Conservation (phyloP, 2,888 invertebrate genomes). For the Sussaba pulchella region DNA sequence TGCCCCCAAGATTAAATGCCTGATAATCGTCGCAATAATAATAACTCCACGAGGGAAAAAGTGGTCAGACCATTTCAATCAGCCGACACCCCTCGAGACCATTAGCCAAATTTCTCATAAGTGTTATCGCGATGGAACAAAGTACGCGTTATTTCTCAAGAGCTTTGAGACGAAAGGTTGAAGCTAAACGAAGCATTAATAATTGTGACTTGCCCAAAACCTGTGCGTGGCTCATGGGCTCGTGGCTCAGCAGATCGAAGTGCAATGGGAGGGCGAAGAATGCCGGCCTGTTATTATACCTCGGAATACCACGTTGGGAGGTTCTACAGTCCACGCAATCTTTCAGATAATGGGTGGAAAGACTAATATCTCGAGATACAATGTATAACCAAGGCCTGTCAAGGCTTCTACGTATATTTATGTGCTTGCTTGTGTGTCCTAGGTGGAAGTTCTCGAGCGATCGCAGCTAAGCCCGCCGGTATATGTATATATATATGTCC, state of each 20-base stretch:
- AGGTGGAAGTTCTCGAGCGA: constrained; percentile 20
- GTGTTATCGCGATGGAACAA: background rate
- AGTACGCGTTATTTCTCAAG: background rate
- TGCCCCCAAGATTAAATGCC: background rate
- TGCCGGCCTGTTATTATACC: constrained; percentile 22
- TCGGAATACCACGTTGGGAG: constrained; percentile 7
- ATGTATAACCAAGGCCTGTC: constrained; percentile 25
- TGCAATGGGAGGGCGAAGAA: constrained; percentile 10
- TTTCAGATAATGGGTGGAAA: constrained; percentile 36
- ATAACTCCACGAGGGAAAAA: background rate
- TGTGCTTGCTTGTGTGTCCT: constrained; percentile 39
- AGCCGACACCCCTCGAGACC: background rate
- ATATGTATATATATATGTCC: constrained; percentile 20
- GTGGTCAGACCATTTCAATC: background rate
- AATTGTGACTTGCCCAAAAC: constrained; percentile 3
- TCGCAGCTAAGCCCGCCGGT: constrained; percentile 44
- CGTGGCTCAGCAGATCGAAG: constrained; percentile 27
- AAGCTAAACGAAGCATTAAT: constrained; percentile 20
- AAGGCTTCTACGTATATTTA: constrained; percentile 55
- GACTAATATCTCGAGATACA: constrained; percentile 56
- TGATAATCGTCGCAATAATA: background rate
- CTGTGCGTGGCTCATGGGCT: constrained; percentile 7
- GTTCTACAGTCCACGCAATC: constrained; percentile 53
- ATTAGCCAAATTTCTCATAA: constrained; percentile 8
- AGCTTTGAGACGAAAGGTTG: background rate